Evolutionary conservation across 2,888 invertebrate genomes (phyloP), one percentile per base, ranked within the genome.

Genomic region (Himalopsyche kuldschensis): DNA sequence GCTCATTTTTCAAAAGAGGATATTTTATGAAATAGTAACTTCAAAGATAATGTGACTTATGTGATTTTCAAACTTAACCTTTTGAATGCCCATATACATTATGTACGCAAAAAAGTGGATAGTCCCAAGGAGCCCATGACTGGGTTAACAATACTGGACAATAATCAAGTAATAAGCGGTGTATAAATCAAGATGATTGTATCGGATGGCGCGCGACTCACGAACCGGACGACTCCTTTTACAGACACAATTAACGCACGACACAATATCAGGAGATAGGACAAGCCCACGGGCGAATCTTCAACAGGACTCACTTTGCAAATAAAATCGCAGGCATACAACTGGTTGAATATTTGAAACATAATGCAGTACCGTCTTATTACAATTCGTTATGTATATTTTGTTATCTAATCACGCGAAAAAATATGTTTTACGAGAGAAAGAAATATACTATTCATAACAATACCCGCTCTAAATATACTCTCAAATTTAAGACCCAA

Each of bases 151-250:
- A 55, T 55, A 55, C 41, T 41, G 41, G 55, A 46, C 77, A 77
- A 84, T 81, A 81, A 84, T 84, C 84, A 69, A 78, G 75, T 69
- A 78, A 81, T 81, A 81, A 84, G 84, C 78, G 81, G 75, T 78
- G 79, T 78, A 84, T 84, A 84, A 84, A 84, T 84, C 84, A 78
- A 47, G 2, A 4, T 32, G 84, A 84, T 84, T 81, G 32, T 27
- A 84, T 84, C 84, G 30, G 47, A 20, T 20, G 24, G 55, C 77
- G 55, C 47, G 46, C 47, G 69, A 80, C 35, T 48, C 78, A 75
- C 78, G 69, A 63, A 78, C 55, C 27, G 77, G 63, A 75, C 79
- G 75, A 76, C 27, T 55, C n/a, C 55, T 55, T 55, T 82, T 78
- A 63, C 79, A 41, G 82, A 82, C 82, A 82, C 82, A 82, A 82